Percentiles rank a stretch among this genome's conserved stretches.
Evolutionary conservation across 2,113 vertebrate genomes (phyloP).

Genomic region (Boleophthalmus pectinirostris): DNA sequence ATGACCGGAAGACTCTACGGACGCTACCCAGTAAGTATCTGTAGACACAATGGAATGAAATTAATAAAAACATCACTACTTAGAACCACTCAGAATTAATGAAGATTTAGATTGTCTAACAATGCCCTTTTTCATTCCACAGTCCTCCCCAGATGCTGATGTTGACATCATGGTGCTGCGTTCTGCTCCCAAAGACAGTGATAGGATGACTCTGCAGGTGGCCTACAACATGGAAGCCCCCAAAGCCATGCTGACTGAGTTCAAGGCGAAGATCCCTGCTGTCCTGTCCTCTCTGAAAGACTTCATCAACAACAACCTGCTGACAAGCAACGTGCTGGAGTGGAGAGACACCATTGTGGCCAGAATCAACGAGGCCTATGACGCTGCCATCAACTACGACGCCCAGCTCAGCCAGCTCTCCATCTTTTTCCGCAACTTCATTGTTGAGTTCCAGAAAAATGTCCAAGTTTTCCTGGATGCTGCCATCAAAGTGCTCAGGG

Average conservation of each 20-base stretch:
- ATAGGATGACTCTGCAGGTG: constrained; percentile 74
- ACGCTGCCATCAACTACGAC: constrained; percentile 54
- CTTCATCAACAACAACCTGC: constrained; percentile 75
- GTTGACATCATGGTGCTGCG: constrained; percentile 79
- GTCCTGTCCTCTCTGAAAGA: constrained; percentile 66
- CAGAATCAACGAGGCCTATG: constrained; percentile 63
- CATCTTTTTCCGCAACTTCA: constrained; percentile 67
- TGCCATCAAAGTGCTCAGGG: constrained; percentile 76
- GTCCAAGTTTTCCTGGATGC: constrained; percentile 76
- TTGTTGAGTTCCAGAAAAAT: constrained; percentile 70
- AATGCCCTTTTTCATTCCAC: constrained; percentile 31
- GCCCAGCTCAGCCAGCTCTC: constrained; percentile 70
- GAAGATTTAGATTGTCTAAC: not conserved
- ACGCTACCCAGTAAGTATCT: constrained; percentile 77
- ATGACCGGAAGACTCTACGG: constrained; percentile 78
- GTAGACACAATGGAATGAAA: not conserved
- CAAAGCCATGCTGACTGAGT: constrained; percentile 70
- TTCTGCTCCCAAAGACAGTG: constrained; percentile 57
- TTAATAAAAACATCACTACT: not conserved
- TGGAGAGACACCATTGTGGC: constrained; percentile 66
- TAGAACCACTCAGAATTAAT: not conserved
- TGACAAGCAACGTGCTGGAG: constrained; percentile 54
- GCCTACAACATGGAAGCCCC: constrained; percentile 80
- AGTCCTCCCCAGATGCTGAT: constrained; percentile 82
- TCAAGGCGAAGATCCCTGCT: constrained; percentile 73